Base-by-base conservation (phyloP, 2,797 vertebrate species). In the Cephalopachus bancanus region DNA sequence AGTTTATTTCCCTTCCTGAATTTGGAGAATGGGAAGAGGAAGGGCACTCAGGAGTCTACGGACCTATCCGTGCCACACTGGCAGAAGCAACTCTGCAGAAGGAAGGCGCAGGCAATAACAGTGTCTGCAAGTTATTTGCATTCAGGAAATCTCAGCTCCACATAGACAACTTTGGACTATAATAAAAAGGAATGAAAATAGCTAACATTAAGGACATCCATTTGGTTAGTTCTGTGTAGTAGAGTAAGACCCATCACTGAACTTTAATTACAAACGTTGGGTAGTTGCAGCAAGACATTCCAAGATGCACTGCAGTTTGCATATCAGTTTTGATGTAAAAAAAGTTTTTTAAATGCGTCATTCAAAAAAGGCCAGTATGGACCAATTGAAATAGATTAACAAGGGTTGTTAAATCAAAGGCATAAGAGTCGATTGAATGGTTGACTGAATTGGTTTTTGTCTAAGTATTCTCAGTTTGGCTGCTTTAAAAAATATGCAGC, bases 121-220 rank as follows among this genome's bases (percentile, higher is more conserved):
- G 24, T 2, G 10, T 89, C 76, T 49, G 20, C 44, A 90, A 86
- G 76, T 51, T 20, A 64, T 76, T 69, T 62, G 53, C 24, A 65
- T 67, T 60, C 8, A 71, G 11, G 3, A 83, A 89, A 24, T 55
- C 72, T 83, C 69, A 60, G 37, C 4, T 89, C 37, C 81, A 14
- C n/a, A n/a, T 74, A 78, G 72, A 89, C 6, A 89, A 74, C 64
- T 78, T 83, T 74, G 24, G 74, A 59, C 6, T 44, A 53, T 20
- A 95, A 83, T 78, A 33, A 60, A 83, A 91, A 84, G 30, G 11
- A 96, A 80, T 44, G 79, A 83, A 83, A 67, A 81, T 14, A 72
- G n/a, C 5, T 19, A 67, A 69, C 51, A 57, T 67, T 37, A 80
- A 60, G 71, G 49, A 14, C 33, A 59, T 71, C 49, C 33, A 26